These are phyloP conservation scores for Orthosia gracilis DNA, from an alignment of 2,888 invertebrate species.

Conservation along the genomic window DNA sequence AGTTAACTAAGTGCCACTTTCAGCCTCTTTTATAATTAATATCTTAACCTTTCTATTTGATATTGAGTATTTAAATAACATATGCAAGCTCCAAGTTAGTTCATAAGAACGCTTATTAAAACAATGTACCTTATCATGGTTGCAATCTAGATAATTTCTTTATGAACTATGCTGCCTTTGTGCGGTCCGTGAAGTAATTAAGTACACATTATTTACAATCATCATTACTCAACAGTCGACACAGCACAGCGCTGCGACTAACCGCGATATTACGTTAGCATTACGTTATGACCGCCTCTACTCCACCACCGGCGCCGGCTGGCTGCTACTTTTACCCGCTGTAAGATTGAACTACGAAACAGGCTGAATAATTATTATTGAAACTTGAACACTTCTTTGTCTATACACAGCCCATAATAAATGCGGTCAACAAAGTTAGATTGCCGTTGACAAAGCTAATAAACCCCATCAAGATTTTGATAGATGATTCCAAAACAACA, in stretches of 20 bases:
- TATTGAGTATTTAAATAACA: constrained; percentile 23
- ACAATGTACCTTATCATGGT: constrained; percentile 45
- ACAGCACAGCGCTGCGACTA: constrained; percentile 64
- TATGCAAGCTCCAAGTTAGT: constrained; percentile 5
- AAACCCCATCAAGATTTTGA: constrained; percentile 40
- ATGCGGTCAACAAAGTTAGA: constrained; percentile 39
- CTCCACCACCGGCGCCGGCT: constrained; percentile 25
- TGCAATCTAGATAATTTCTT: constrained; percentile 63
- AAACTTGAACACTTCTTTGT: constrained; percentile 45
- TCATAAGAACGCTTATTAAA: constrained; percentile 34
- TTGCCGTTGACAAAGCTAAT: constrained; percentile 28
- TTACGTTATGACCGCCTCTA: constrained; percentile 62
- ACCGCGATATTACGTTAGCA: constrained; percentile 74
- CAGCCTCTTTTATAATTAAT: not conserved
- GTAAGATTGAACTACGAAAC: constrained; percentile 49
- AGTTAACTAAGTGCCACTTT: not conserved
- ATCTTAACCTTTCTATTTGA: not conserved
- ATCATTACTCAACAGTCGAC: constrained; percentile 78
- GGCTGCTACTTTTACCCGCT: constrained; percentile 54
- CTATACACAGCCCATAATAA: constrained; percentile 41
- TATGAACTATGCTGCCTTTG: constrained; percentile 65
- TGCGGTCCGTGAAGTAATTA: constrained; percentile 70
- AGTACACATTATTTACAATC: constrained; percentile 78
- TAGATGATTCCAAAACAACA: constrained; percentile 40
- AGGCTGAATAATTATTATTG: constrained; percentile 49